Evolutionary conservation across 30 jellyfish, hydroid and myxozoan species (phyloP).

Genomic region (Mastigias papua): DNA sequence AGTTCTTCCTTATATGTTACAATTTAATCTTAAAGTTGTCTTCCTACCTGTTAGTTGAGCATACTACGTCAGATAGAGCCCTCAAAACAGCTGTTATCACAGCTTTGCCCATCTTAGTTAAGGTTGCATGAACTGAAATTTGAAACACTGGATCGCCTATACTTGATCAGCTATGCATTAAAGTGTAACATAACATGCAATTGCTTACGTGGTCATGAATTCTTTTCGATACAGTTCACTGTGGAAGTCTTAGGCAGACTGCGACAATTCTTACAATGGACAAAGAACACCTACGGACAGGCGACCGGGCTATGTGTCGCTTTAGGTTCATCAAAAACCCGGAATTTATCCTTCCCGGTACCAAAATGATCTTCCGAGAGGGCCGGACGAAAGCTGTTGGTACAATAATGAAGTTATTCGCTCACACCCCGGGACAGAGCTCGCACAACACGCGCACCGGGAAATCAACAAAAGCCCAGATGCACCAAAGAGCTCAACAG

Average conservation of each 20-base stretch:
- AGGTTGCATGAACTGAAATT: too few species aligned
- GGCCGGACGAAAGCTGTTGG: slow-evolving; percentile 99
- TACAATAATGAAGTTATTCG: slow-evolving; percentile 79
- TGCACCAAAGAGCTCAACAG: slow-evolving; percentile 93
- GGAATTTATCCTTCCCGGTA: slow-evolving; percentile 85
- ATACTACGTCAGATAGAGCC: too few species aligned
- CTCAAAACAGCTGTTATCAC: too few species aligned
- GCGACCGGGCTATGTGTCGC: slow-evolving; percentile 95
- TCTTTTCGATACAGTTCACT: slow-evolving; percentile 73
- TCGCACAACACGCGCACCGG: slow-evolving; percentile 87
- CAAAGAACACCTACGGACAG: slow-evolving; percentile 90
- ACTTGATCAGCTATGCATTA: too few species aligned
- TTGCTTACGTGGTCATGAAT: neutral
- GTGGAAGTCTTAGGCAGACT: slow-evolving; percentile 97
- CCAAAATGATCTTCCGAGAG: slow-evolving; percentile 97
- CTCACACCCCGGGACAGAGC: slow-evolving; percentile 85
- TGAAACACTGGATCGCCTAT: too few species aligned
- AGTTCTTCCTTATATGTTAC: too few species aligned
- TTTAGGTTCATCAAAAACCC: slow-evolving; percentile 95
- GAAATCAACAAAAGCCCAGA: slow-evolving; percentile 88
- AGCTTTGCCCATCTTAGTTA: too few species aligned
- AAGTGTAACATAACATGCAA: too few species aligned
- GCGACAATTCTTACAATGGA: slow-evolving; percentile 93
- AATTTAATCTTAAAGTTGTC: too few species aligned
- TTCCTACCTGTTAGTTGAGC: too few species aligned